These are phyloP conservation scores for Delphinapterus leucas DNA, from an alignment of 2,113 vertebrate species.

Conservation along the genomic window DNA sequence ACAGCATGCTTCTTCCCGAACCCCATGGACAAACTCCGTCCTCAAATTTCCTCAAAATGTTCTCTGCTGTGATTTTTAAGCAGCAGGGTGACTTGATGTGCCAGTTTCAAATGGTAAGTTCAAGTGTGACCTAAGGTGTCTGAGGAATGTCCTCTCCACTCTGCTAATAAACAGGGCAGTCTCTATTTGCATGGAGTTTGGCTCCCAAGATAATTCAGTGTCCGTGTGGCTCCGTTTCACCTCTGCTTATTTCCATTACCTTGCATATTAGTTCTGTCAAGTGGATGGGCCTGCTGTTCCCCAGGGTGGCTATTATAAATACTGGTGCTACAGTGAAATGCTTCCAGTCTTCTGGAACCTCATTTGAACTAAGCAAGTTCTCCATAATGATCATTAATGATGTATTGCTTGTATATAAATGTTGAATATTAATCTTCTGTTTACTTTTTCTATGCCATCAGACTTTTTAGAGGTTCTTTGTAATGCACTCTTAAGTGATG, in stretches of 20 bases:
- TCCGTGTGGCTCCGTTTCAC: conserved; percentile 60
- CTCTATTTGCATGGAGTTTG: conserved; percentile 60
- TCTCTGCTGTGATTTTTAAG: conserved; percentile 25
- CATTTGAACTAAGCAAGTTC: conserved; percentile 72
- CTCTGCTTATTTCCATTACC: conserved; percentile 72
- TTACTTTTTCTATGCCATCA: conserved; percentile 70
- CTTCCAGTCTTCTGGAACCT: conserved; percentile 72
- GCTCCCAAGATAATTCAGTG: conserved; percentile 52
- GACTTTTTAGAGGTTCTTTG: conserved; percentile 56
- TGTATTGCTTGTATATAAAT: conserved; percentile 74
- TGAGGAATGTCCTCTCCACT: conserved; percentile 60
- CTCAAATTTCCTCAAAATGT: background rate
- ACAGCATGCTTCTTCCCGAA: background rate
- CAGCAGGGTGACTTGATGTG: background rate
- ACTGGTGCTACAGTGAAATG: conserved; percentile 41
- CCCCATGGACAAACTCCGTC: background rate
- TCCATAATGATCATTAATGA: conserved; percentile 71
- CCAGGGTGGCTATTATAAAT: conserved; percentile 70
- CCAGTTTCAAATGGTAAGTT: conserved; percentile 24
- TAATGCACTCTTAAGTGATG: conserved; percentile 24
- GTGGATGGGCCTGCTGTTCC: conserved; percentile 53
- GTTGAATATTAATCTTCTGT: conserved; percentile 74
- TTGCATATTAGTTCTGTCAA: conserved; percentile 62
- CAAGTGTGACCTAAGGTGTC: conserved; percentile 70
- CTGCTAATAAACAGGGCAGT: conserved; percentile 53